phyloP scores from a whole-genome alignment of 2,113 vertebrate species.

The Nycticryphes semicollaris region DNA sequence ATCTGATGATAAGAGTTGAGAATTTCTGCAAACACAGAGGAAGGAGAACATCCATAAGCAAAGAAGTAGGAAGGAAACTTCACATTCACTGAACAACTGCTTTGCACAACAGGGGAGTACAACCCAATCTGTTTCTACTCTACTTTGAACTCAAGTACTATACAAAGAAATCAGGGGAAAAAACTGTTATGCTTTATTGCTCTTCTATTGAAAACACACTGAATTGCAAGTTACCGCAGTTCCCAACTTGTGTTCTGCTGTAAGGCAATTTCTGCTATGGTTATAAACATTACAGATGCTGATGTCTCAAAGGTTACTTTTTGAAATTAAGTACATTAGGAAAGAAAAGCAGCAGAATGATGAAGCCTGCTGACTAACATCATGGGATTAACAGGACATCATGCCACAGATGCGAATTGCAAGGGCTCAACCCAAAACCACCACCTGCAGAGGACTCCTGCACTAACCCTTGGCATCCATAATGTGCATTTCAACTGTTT shows the following conservation, averaged over 20 bases:
- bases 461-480: neutral
- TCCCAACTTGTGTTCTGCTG: neutral
- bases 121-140: neutral
- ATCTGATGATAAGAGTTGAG: neutral
- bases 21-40: neutral
- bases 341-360: neutral
- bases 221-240: neutral
- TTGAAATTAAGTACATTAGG: neutral
- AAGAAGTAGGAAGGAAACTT: neutral
- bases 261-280: neutral
- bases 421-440: neutral
- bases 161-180: neutral
- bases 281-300: neutral
- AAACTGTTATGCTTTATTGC: neutral
- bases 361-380: neutral
- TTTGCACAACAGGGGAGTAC: neutral
- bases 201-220: neutral
- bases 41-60: neutral
- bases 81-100: neutral
- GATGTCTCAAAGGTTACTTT: neutral
- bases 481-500: neutral
- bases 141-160: neutral
- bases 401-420: neutral
- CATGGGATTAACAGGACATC: neutral
- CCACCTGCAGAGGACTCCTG: neutral